Evolutionary conservation across 37 sponge, comb jelly and placozoan genomes (phyloP).

Genomic region (Petrosia ficiformis): DNA sequence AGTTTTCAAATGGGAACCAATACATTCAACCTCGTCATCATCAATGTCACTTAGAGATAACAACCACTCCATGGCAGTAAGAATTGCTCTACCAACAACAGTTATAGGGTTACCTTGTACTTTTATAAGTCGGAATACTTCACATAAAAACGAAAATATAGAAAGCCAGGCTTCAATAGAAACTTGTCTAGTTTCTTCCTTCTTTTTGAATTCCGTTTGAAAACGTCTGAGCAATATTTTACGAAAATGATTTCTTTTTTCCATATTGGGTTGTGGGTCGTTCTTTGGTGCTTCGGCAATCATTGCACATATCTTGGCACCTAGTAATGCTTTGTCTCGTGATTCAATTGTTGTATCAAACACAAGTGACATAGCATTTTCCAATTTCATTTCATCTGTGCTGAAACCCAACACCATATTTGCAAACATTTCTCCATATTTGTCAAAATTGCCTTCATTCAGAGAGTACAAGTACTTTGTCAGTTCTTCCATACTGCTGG

Average conservation of each 20-base stretch:
- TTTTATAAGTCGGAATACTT: slow-evolving; percentile 20
- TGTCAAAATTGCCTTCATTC: slow-evolving; percentile 30
- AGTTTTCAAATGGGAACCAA: slow-evolving; percentile 45
- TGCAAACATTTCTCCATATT: slow-evolving; percentile 52
- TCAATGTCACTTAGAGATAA: slow-evolving; percentile 29
- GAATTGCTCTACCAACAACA: slow-evolving; percentile 41
- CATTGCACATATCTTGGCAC: slow-evolving; percentile 46
- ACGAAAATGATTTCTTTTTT: slow-evolving; percentile 20
- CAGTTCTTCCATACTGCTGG: slow-evolving; percentile 12
- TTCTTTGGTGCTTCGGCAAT: neutral
- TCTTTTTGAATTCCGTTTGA: slow-evolving; percentile 38
- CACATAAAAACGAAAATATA: slow-evolving; percentile 55
- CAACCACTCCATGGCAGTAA: slow-evolving; percentile 16
- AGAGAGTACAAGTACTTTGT: slow-evolving; percentile 11
- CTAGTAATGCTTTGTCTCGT: slow-evolving; percentile 37
- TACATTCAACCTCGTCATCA: slow-evolving; percentile 75
- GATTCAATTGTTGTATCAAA: slow-evolving; percentile 32
- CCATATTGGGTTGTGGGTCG: neutral
- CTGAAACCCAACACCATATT: slow-evolving; percentile 52
- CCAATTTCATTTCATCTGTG: slow-evolving; percentile 9
- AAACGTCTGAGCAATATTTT: slow-evolving; percentile 27
- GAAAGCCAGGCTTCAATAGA: slow-evolving; percentile 79
- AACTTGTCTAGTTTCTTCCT: slow-evolving; percentile 23
- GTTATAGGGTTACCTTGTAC: slow-evolving; percentile 13
- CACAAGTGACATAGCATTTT: slow-evolving; percentile 38